A percentile compares a stretch with the other conserved stretches of the same genome.
These are phyloP conservation scores for Paramormyrops hopkinsi DNA, from an alignment of 2,797 vertebrate species.

Conservation along the genomic window DNA sequence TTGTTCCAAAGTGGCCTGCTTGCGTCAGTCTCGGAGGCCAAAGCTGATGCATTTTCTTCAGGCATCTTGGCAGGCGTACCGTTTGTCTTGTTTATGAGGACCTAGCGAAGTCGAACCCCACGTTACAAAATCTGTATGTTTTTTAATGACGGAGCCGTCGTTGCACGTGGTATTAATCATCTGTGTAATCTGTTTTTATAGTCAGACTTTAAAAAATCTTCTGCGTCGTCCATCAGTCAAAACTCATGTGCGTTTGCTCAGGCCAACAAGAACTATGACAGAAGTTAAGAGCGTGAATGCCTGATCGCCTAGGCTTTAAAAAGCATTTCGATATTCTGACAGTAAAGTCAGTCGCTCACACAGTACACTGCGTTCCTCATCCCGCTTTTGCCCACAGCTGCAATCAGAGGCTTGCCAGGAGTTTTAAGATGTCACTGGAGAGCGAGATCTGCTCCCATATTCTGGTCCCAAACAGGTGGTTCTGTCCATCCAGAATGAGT, in stretches of 20 bases:
- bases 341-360: background rate
- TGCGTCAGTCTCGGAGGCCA: background rate
- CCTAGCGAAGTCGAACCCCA: background rate
- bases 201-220: background rate
- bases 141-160: background rate
- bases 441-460: background rate
- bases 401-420: constrained; percentile 1
- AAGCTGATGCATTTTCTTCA: background rate
- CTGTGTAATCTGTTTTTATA: background rate
- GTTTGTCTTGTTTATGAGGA: background rate
- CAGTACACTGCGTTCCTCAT: background rate
- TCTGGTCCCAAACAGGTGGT: background rate
- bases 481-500: background rate
- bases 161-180: background rate
- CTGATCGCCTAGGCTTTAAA: background rate
- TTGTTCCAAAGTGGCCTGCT: constrained; percentile 9
- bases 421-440: constrained; percentile 1
- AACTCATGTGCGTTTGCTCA: background rate
- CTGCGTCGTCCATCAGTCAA: constrained; percentile 1
- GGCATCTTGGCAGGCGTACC: background rate
- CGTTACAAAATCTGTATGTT: background rate
- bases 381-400: background rate
- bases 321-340: background rate
- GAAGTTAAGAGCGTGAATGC: background rate
- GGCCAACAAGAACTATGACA: background rate